A percentile compares a stretch with the other conserved stretches of the same genome.
Conservation (phyloP, 2,113 vertebrate genomes). For the Rhegmatorhina hoffmannsi region DNA sequence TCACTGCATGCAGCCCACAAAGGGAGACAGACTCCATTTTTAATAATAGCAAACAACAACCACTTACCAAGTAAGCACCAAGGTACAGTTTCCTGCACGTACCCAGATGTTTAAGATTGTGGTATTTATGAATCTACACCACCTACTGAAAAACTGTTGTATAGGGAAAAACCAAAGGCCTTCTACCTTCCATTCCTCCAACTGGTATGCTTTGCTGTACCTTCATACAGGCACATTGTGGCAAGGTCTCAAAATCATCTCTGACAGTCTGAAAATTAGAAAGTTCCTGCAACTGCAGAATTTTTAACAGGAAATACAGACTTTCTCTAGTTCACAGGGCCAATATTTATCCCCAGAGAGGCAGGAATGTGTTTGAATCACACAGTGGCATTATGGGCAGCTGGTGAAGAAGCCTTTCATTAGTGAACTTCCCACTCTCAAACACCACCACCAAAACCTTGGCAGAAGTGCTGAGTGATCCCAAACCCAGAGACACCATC, state of each 20-base stretch:
- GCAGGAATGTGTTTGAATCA: not conserved
- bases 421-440: not conserved
- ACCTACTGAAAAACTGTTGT: not conserved
- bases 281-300: not conserved
- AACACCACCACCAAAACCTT: not conserved
- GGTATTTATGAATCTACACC: not conserved
- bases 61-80: not conserved
- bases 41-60: not conserved
- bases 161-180: not conserved
- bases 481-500: not conserved
- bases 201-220: not conserved
- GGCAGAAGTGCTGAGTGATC: not conserved
- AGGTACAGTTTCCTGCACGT: not conserved
- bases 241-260: not conserved
- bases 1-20: not conserved
- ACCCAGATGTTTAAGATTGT: not conserved
- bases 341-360: not conserved
- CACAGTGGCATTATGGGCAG: rapidly evolving
- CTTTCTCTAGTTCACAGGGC: not conserved
- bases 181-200: not conserved
- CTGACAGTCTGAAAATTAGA: not conserved
- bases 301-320: not conserved
- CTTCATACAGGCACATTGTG: not conserved
- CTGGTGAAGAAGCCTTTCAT: not conserved
- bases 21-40: not conserved